Base-by-base conservation (phyloP, 2,797 vertebrate species). In the Bovichtus diacanthus region DNA sequence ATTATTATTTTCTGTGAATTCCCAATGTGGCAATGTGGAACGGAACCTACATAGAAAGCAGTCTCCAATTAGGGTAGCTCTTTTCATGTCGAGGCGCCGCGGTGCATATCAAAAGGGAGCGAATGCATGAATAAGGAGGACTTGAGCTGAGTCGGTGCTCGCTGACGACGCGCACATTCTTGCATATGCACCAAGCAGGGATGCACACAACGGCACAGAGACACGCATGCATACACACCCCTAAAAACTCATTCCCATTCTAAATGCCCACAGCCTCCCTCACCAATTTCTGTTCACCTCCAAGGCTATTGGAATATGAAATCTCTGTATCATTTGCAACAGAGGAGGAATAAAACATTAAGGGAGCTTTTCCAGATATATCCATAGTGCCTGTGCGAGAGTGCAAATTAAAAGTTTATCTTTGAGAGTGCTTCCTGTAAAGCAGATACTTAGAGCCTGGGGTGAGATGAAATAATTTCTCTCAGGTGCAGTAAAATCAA, bases 21-120 rank as follows among this genome's bases (percentile, higher is more conserved):
- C 71, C 70, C 60, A n/a, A 80, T 81, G 76, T 85, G 83, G 68
- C 76, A 84, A 76, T 70, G 70, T 83, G 83, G 81, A 90, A 88
- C 65, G 39, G 76, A 90, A 90, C 75, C 83, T 90, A 86, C 89
- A 90, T 90, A 86, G 79, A 89, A 87, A 91, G 81, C 81, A 81
- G 87, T 23, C 76, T 83, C 80, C 91, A 93, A 93, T 93, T 94
- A 94, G 87, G 81, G 54, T 29, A 46, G 71, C 71, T 87, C 78
- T 82, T 90, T 91, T 92, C 70, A 92, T 83, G 83, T 80, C 0
- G 44, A 85, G 39, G 76, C 69, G 43, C 65, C 23, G 66, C 15
- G 46, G 71, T 83, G 87, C 87, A 89, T 90, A 74, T 81, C 43
- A 87, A 89, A 83, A 71, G 38, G 73, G 43, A 67, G 63, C 43